Percentiles rank a stretch among this genome's conserved stretches.
Evolutionary conservation across 2,888 invertebrate genomes (phyloP).

Genomic region (Volucella zonaria): DNA sequence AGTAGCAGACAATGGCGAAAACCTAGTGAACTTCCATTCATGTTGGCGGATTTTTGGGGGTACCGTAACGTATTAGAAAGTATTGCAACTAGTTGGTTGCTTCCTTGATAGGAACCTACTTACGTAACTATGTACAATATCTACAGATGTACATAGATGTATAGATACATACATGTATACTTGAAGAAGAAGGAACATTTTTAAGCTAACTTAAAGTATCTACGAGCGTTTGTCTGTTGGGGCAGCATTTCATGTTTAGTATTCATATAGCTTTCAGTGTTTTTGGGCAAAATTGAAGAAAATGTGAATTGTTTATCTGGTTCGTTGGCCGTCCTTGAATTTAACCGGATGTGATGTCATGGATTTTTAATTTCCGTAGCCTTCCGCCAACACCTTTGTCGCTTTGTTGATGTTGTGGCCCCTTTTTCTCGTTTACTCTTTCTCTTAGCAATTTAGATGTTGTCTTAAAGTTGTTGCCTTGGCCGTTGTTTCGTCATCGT

Average conservation of each 20-base stretch:
- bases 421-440: background rate
- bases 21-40: conserved; percentile 68
- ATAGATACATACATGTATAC: background rate
- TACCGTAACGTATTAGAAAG: conserved; percentile 33
- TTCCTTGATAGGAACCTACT: background rate
- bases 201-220: conserved; percentile 57
- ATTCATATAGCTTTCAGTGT: no score
- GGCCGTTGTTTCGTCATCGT: conserved; percentile 5
- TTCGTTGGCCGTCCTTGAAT: conserved; percentile 67
- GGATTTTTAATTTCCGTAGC: conserved; percentile 67
- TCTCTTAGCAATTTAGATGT: conserved; percentile 28
- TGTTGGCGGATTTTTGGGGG: conserved; percentile 49
- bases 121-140: no score
- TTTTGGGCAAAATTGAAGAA: conserved; percentile 45
- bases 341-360: conserved; percentile 69
- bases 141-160: no score
- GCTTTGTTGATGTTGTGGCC: background rate
- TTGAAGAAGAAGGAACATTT: conserved; percentile 49
- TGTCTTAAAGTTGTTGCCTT: conserved; percentile 52
- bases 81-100: conserved; percentile 31
- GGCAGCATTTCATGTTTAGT: no score
- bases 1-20: conserved; percentile 52
- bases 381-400: background rate
- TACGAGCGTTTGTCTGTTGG: no score
- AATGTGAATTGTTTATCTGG: conserved; percentile 47